phyloP scores from a whole-genome alignment of 2,113 vertebrate species.

The Crotalus tigris region DNA sequence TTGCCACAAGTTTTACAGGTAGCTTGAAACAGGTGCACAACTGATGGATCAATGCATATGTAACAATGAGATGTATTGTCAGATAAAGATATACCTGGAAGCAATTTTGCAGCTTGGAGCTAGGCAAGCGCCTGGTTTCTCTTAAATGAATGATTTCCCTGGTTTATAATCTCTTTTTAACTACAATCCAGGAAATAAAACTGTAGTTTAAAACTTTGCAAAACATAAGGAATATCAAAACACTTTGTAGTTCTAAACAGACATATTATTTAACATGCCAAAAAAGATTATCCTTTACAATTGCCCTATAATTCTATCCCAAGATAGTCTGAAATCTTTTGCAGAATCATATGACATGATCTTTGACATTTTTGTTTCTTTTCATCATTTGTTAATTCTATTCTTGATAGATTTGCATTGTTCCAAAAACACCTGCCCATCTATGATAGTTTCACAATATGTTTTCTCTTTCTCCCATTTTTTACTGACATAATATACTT shows the following conservation, averaged over 20 bases:
- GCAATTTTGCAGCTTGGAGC: background rate
- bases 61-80: background rate
- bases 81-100: background rate
- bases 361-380: background rate
- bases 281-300: background rate
- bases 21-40: background rate
- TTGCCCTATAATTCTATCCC: background rate
- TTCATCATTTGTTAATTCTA: background rate
- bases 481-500: background rate
- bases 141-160: background rate
- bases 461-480: background rate
- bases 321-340: background rate
- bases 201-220: background rate
- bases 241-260: background rate
- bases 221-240: background rate
- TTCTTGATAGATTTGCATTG: background rate
- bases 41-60: background rate
- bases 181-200: background rate
- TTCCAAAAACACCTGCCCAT: background rate
- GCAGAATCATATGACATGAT: background rate
- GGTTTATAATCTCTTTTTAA: background rate
- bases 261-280: background rate
- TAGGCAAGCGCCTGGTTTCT: background rate
- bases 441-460: background rate
- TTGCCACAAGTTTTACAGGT: background rate